Percentiles rank a stretch among this genome's conserved stretches.
Conservation (phyloP, 2,888 invertebrate genomes). For the Acholoe squamosa region DNA sequence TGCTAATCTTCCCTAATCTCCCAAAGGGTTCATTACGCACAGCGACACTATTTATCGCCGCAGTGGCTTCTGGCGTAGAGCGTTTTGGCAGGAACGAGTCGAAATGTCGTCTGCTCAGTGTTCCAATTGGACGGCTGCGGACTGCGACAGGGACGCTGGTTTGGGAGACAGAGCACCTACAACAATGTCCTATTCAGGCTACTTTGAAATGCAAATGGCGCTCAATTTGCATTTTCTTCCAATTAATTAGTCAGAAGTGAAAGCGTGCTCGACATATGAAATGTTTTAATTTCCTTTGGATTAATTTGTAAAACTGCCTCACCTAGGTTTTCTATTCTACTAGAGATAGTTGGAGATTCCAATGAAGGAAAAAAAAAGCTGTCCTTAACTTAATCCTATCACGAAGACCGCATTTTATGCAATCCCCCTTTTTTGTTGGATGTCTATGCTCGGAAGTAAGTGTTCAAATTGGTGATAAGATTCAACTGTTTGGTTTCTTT, state of each 20-base stretch:
- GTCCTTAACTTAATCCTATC: no score
- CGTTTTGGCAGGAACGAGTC: neutral
- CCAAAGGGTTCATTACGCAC: constrained; percentile 16
- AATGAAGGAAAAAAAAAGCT: no score
- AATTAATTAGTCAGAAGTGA: neutral
- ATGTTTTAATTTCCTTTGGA: neutral
- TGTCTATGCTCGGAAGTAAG: no score
- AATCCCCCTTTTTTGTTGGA: no score
- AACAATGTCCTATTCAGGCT: neutral
- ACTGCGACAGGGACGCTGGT: neutral
- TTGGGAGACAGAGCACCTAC: neutral
- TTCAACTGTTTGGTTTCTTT: no score
- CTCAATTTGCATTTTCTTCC: neutral
- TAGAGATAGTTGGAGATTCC: no score
- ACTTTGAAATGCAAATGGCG: constrained; percentile 31
- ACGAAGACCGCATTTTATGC: no score
- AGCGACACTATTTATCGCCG: constrained; percentile 19
- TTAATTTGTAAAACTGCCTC: neutral
- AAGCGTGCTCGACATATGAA: neutral
- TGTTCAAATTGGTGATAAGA: no score
- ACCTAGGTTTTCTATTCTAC: neutral
- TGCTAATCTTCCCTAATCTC: constrained; percentile 40
- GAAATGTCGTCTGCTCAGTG: neutral
- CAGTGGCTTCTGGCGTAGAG: neutral
- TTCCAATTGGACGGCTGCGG: neutral